A percentile compares a stretch with the other conserved stretches of the same genome.
Evolutionary conservation across 30 jellyfish, hydroid and myxozoan genomes (phyloP).

Genomic region (Aurelia aurita): DNA sequence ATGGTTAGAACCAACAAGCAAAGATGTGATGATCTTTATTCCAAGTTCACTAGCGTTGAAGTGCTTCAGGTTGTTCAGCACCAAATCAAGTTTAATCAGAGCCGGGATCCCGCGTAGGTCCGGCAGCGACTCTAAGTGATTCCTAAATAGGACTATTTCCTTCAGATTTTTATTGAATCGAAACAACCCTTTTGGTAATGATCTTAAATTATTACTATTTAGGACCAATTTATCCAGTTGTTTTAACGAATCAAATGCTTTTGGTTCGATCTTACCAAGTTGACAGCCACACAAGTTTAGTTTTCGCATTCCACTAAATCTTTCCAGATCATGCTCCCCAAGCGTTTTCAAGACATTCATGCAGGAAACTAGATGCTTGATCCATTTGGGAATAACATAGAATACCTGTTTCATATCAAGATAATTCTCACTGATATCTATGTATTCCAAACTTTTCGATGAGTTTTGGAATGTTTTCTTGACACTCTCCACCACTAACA

Average conservation of each 20-base stretch:
- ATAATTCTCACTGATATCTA: not conserved
- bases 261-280: not conserved
- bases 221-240: not conserved
- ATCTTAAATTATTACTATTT: not conserved
- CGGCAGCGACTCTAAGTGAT: slow-evolving; percentile 2
- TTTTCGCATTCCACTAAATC: not conserved
- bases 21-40: not conserved
- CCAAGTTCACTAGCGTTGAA: not conserved
- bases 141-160: not conserved
- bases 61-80: not conserved
- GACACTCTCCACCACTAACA: not conserved
- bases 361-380: not conserved
- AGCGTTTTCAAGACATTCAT: slow-evolving; percentile 12
- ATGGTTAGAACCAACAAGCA: not conserved
- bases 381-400: slow-evolving; percentile 12
- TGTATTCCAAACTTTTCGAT: not conserved
- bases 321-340: not conserved
- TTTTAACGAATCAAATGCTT: slow-evolving; percentile 4
- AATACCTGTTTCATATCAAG: not conserved
- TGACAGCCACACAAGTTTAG: not conserved
- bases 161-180: not conserved
- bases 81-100: not conserved
- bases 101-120: not conserved
- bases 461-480: not conserved
- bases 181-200: slow-evolving; percentile 8